These are phyloP conservation scores for Calameuta idolon DNA, from an alignment of 2,888 invertebrate species.

Conservation along the genomic window DNA sequence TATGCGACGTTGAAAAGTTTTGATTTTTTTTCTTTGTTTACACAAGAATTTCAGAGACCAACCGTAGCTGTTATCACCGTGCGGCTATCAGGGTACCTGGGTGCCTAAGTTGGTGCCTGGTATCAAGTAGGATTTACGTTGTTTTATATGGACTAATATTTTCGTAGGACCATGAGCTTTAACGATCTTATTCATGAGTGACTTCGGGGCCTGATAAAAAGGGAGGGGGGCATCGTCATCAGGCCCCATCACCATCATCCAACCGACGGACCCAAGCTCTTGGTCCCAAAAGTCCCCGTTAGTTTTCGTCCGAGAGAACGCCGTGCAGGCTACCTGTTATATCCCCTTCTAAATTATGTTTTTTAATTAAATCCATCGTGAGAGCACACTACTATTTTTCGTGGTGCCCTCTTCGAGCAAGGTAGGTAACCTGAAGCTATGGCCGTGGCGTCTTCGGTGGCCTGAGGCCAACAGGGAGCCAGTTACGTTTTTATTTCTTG, in stretches of 20 bases:
- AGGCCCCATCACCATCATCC: conserved; percentile 28
- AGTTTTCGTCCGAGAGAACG: conserved; percentile 57
- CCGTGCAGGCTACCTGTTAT: conserved; percentile 60
- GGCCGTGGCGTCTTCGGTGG: neutral
- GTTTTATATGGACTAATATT: neutral
- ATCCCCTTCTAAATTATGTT: conserved; percentile 65
- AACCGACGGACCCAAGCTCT: conserved; percentile 5
- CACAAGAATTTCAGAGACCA: neutral
- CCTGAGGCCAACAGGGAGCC: conserved; percentile 61
- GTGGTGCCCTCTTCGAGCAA: neutral
- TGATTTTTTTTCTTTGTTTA: neutral
- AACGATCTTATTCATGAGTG: conserved; percentile 67
- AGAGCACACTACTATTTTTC: conserved; percentile 36
- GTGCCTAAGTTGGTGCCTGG: neutral
- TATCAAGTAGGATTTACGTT: neutral
- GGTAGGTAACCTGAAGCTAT: neutral
- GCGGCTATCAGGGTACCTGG: neutral
- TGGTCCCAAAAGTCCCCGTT: conserved; percentile 31
- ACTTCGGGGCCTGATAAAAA: conserved; percentile 44
- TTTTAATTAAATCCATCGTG: conserved; percentile 67
- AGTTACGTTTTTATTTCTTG: conserved; percentile 8
- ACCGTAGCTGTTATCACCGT: neutral
- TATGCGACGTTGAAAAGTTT: neutral
- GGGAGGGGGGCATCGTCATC: neutral
- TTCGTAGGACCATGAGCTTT: conserved; percentile 43